Evolutionary conservation across 2,888 invertebrate genomes (phyloP).

Genomic region (Adela reaumurella): DNA sequence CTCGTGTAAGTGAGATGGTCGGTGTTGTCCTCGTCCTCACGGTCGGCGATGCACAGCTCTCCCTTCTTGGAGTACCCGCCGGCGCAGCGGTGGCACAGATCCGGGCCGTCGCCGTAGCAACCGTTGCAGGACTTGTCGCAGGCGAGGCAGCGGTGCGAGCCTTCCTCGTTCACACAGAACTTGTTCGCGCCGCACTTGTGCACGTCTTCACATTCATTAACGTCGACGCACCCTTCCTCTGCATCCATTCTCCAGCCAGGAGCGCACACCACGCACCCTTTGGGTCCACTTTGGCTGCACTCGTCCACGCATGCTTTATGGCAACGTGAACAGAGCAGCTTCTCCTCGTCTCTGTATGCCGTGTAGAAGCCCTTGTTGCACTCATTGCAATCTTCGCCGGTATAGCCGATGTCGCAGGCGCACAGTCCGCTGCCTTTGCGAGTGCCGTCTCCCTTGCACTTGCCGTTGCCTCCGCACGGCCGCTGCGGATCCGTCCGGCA

Average conservation of each 20-base stretch:
- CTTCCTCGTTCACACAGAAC: constrained; percentile 87
- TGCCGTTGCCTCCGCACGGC: constrained; percentile 80
- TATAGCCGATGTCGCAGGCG: constrained; percentile 78
- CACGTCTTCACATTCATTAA: constrained; percentile 75
- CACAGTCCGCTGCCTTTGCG: constrained; percentile 92
- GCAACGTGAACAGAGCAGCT: constrained; percentile 73
- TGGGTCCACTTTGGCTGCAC: constrained; percentile 71
- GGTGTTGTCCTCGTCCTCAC: constrained; percentile 25
- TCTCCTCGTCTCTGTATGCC: constrained; percentile 69
- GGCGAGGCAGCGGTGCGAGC: constrained; percentile 73
- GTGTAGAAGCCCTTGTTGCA: constrained; percentile 74
- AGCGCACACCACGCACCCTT: constrained; percentile 57
- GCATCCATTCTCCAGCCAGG: constrained; percentile 71
- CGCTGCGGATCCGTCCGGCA: constrained; percentile 73
- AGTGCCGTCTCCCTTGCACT: constrained; percentile 80
- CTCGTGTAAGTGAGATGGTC: constrained; percentile 32
- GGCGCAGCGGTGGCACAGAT: constrained; percentile 83
- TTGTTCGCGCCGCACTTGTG: constrained; percentile 60
- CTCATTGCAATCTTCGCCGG: constrained; percentile 71
- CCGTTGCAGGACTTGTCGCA: constrained; percentile 84
- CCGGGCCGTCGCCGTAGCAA: constrained; percentile 87
- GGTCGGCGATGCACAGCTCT: constrained; percentile 72
- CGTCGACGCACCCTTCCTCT: constrained; percentile 76
- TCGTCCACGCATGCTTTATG: constrained; percentile 74
- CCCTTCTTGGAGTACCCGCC: constrained; percentile 67